Conservation (phyloP, 2,797 vertebrate genomes). For the Hyperoplus immaculatus region DNA sequence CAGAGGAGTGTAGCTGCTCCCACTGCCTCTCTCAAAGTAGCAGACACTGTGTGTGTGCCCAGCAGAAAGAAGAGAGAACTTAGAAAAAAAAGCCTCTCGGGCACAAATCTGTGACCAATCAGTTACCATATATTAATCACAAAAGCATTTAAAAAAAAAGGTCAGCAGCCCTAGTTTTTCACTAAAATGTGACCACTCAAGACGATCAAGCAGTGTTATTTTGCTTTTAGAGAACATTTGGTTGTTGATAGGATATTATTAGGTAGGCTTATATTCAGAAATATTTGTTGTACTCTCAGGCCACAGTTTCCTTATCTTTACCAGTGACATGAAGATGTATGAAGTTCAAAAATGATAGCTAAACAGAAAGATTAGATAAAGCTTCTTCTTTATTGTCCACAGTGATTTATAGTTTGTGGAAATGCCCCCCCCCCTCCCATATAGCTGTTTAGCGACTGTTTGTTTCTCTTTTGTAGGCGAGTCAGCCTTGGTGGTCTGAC, state of each 20-base stretch:
- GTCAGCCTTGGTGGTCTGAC: constrained; percentile 73
- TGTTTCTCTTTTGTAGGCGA: constrained; percentile 44
- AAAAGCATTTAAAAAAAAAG: constrained; percentile 1
- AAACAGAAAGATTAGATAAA: constrained; percentile 43
- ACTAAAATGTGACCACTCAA: background rate
- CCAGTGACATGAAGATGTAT: constrained; percentile 3
- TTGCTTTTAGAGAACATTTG: background rate
- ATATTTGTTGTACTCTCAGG: background rate
- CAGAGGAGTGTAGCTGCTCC: constrained; percentile 61
- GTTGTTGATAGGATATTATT: constrained; percentile 1
- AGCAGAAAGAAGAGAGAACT: constrained; percentile 67
- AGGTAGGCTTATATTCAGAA: background rate
- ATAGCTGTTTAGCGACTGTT: constrained; percentile 35
- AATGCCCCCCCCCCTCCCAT: constrained; percentile 30
- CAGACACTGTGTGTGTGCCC: constrained; percentile 51
- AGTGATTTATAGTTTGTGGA: constrained; percentile 56
- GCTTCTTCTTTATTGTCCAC: background rate
- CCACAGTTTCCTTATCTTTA: constrained; percentile 15
- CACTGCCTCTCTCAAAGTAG: constrained; percentile 57
- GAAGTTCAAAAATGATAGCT: background rate
- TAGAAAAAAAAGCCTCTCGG: constrained; percentile 40
- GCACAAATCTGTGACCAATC: constrained; percentile 46
- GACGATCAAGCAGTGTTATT: background rate
- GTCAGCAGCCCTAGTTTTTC: constrained; percentile 17
- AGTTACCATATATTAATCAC: constrained; percentile 65